phyloP scores from a whole-genome alignment of 2,888 invertebrate genomes.

The Rhingia rostrata region DNA sequence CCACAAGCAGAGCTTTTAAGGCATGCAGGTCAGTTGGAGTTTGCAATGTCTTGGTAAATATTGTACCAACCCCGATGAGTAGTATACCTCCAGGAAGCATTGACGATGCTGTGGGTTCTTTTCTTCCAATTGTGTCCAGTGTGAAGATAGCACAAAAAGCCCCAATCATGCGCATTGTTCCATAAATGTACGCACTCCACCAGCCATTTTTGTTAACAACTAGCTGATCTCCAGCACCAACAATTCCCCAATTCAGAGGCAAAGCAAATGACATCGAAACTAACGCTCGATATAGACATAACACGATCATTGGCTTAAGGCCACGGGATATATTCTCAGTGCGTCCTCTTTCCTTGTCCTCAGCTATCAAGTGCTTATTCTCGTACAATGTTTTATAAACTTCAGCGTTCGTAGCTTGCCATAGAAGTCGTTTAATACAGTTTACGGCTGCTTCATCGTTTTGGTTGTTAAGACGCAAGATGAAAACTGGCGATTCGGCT shows the following conservation, averaged over 20 bases:
- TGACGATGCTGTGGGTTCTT: conserved; percentile 75
- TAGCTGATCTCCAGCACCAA: background rate
- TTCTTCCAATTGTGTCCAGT: conserved; percentile 77
- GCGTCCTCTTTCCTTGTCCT: conserved; percentile 75
- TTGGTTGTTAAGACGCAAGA: conserved; percentile 77
- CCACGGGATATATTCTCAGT: conserved; percentile 71
- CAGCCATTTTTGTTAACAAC: conserved; percentile 65
- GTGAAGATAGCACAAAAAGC: conserved; percentile 47
- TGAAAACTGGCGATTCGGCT: conserved; percentile 79
- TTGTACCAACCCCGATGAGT: conserved; percentile 75
- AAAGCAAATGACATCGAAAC: conserved; percentile 77
- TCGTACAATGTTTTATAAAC: conserved; percentile 78
- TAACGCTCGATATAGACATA: conserved; percentile 76
- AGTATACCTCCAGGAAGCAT: conserved; percentile 73
- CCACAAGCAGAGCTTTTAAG: conserved; percentile 45
- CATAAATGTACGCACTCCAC: conserved; percentile 73
- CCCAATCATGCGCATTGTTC: conserved; percentile 75
- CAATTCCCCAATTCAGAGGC: conserved; percentile 75
- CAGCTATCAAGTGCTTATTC: conserved; percentile 78
- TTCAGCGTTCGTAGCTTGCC: conserved; percentile 76
- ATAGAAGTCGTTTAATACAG: conserved; percentile 75
- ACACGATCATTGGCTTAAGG: conserved; percentile 75
- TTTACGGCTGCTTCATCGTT: conserved; percentile 78
- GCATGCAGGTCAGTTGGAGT: conserved; percentile 60
- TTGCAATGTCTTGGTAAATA: conserved; percentile 60